These are phyloP conservation scores for Patagioenas fasciata DNA, from an alignment of 2,113 vertebrate genomes.

Conservation along the genomic window DNA sequence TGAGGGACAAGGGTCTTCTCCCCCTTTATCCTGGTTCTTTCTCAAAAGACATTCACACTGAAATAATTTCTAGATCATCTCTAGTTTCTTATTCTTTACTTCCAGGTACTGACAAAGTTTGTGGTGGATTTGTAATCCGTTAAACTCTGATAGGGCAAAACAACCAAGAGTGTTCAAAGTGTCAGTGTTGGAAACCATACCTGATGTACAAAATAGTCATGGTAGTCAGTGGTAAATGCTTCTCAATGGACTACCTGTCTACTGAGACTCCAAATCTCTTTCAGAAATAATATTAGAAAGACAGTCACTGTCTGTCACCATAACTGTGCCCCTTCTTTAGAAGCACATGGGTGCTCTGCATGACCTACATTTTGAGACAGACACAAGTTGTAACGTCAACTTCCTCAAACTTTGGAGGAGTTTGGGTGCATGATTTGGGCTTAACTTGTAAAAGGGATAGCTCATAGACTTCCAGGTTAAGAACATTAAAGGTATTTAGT, in stretches of 20 bases:
- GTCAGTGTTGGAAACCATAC: not conserved
- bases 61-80: not conserved
- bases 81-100: not conserved
- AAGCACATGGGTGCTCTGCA: not conserved
- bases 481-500: not conserved
- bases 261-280: not conserved
- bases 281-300: not conserved
- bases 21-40: not conserved
- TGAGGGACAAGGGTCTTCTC: not conserved
- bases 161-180: not conserved
- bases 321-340: not conserved
- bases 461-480: not conserved
- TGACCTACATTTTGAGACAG: not conserved
- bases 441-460: not conserved
- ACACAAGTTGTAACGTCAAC: not conserved
- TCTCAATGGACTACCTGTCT: not conserved
- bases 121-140: not conserved
- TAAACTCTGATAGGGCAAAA: not conserved
- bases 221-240: slow-evolving; percentile 22
- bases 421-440: not conserved
- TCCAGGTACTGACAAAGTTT: not conserved
- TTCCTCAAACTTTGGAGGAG: not conserved
- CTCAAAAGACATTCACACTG: not conserved
- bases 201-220: not conserved
- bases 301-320: not conserved